A percentile compares a stretch with the other conserved stretches of the same genome.
Evolutionary conservation across 2,113 vertebrate species (phyloP).

Genomic region (Rutilus rutilus): DNA sequence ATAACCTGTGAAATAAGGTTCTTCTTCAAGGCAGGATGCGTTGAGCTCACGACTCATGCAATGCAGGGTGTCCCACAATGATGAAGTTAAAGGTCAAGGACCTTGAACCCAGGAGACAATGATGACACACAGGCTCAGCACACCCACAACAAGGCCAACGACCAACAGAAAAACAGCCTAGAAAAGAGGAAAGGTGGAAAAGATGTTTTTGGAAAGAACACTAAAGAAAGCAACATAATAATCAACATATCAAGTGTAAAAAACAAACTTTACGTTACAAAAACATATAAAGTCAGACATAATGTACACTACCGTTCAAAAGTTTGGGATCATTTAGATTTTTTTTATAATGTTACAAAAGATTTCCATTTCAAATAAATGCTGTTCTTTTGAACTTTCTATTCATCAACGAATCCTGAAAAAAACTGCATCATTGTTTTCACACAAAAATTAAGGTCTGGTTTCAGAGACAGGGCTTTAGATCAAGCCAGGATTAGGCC

Average conservation of each 20-base stretch:
- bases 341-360: not conserved
- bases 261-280: not conserved
- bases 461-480: too few relatives aligned
- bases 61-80: not conserved
- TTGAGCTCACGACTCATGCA: not conserved
- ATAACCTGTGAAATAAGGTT: slow-evolving; percentile 10
- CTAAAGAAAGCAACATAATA: not conserved
- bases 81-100: slow-evolving; percentile 58
- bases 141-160: slow-evolving; percentile 85
- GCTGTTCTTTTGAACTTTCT: too few relatives aligned
- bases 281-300: not conserved
- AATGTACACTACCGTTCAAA: not conserved
- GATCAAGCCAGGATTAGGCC: too few relatives aligned
- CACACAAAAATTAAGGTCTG: not conserved
- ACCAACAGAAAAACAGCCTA: slow-evolving; percentile 84
- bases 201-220: not conserved
- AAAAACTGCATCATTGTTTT: not conserved
- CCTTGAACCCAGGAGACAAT: slow-evolving; percentile 79
- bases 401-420: too few relatives aligned
- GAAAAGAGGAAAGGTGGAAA: slow-evolving; percentile 36
- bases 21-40: not conserved
- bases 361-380: not conserved
- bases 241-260: not conserved
- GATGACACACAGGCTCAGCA: slow-evolving; percentile 84
- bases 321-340: not conserved